Conservation (phyloP, 2,797 vertebrate genomes). For the Dendrocincla fuliginosa region DNA sequence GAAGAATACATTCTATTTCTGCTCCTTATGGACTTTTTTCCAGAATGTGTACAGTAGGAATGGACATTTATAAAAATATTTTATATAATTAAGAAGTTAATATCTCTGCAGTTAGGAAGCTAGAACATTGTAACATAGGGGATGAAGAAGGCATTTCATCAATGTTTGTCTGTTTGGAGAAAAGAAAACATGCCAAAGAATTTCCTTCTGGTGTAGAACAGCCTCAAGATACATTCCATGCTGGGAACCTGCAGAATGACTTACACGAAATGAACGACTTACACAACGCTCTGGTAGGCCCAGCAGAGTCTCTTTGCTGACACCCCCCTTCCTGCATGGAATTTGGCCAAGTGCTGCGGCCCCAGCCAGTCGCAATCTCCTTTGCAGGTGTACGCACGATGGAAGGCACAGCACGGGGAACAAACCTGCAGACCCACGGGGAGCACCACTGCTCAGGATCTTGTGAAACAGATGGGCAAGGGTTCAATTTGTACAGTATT, state of each 20-base stretch:
- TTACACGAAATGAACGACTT: not conserved
- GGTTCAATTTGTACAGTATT: fast-evolving
- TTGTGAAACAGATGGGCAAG: not conserved
- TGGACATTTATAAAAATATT: not conserved
- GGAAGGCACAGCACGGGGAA: fast-evolving
- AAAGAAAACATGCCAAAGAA: not conserved
- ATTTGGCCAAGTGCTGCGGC: fast-evolving
- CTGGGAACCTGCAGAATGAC: not conserved
- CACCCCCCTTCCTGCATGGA: not conserved
- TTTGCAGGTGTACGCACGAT: not conserved
- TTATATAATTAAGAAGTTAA: not conserved
- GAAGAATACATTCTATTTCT: not conserved
- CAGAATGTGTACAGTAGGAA: not conserved
- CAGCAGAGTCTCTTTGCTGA: not conserved
- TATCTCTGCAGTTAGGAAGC: not conserved
- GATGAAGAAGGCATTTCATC: not conserved
- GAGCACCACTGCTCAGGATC: not conserved
- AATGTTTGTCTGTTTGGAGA: not conserved
- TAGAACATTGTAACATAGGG: not conserved
- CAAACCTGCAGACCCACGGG: not conserved
- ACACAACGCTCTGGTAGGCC: not conserved
- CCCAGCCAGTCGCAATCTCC: not conserved
- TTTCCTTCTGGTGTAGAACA: not conserved
- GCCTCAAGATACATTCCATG: not conserved
- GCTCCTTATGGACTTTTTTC: not conserved